Conservation (phyloP, 2,888 invertebrate genomes). For the Nomada hirtipes region DNA sequence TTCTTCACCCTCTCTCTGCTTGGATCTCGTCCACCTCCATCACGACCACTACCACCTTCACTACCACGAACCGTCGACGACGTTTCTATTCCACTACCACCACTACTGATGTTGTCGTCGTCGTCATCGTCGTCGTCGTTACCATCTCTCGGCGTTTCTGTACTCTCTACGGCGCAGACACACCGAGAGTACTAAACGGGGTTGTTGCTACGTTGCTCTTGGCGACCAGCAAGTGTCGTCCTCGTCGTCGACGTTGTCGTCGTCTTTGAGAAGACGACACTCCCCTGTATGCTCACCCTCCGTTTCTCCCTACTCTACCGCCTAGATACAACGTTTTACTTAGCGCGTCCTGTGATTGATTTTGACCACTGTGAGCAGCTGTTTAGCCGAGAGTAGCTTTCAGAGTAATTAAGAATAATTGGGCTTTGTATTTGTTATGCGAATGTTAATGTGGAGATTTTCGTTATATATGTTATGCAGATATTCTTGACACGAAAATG, state of each 20-base stretch:
- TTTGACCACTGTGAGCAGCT: constrained; percentile 10
- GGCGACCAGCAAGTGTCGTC: constrained; percentile 80
- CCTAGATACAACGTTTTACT: background rate
- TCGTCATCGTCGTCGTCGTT: constrained; percentile 36
- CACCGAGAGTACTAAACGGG: constrained; percentile 78
- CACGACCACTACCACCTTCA: constrained; percentile 38
- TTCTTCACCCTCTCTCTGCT: constrained; percentile 36
- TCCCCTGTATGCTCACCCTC: constrained; percentile 12
- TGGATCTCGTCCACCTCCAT: constrained; percentile 65
- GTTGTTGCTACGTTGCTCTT: constrained; percentile 78
- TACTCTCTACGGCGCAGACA: constrained; percentile 73
- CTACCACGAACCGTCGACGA: constrained; percentile 42
- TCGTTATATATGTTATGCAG: background rate
- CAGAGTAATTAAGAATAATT: constrained; percentile 1
- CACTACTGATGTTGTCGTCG: constrained; percentile 9
- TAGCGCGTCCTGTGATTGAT: constrained; percentile 24
- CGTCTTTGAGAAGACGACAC: constrained; percentile 62
- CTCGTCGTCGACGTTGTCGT: constrained; percentile 65
- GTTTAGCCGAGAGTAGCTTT: constrained; percentile 6
- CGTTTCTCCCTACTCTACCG: background rate
- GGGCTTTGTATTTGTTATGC: no score
- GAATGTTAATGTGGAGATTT: background rate
- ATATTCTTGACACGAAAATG: no score
- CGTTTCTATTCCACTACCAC: background rate
- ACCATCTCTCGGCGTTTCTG: constrained; percentile 49